Percentiles rank a stretch among this genome's conserved stretches.
phyloP scores from a whole-genome alignment of 2,888 invertebrate genomes.

The Julus scandinavius region DNA sequence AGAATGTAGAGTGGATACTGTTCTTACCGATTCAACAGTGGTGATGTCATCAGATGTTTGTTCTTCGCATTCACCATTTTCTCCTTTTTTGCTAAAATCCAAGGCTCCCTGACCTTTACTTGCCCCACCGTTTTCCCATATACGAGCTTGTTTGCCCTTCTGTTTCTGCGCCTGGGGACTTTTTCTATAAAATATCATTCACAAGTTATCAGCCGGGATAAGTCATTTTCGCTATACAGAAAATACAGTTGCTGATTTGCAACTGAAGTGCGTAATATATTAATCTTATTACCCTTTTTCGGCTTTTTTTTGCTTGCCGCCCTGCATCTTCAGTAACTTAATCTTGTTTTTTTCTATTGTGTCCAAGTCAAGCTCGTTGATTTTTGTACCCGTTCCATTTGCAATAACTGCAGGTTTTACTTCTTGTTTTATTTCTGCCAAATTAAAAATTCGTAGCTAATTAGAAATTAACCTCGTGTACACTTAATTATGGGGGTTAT shows the following conservation, averaged over 20 bases:
- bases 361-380: constrained; percentile 65
- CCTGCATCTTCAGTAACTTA: constrained; percentile 69
- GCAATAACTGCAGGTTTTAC: not conserved
- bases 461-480: no score
- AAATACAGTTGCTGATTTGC: no score
- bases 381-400: not conserved
- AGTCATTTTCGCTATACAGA: no score
- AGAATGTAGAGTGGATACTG: not conserved
- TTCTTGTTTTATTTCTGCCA: constrained; percentile 39
- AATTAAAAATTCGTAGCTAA: not conserved
- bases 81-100: constrained; percentile 70
- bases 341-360: constrained; percentile 79
- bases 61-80: constrained; percentile 65
- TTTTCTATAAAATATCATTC: constrained; percentile 64
- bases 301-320: constrained; percentile 59
- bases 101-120: constrained; percentile 80
- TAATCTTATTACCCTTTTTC: constrained; percentile 58
- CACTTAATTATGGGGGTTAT: no score
- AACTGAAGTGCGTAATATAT: no score
- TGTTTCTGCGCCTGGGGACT: constrained; percentile 70
- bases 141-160: constrained; percentile 84
- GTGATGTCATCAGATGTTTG: constrained; percentile 67
- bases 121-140: constrained; percentile 89
- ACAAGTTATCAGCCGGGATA: no score
- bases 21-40: constrained; percentile 74